phyloP scores from a whole-genome alignment of 2,888 invertebrate species.

The Aricia artaxerxes region DNA sequence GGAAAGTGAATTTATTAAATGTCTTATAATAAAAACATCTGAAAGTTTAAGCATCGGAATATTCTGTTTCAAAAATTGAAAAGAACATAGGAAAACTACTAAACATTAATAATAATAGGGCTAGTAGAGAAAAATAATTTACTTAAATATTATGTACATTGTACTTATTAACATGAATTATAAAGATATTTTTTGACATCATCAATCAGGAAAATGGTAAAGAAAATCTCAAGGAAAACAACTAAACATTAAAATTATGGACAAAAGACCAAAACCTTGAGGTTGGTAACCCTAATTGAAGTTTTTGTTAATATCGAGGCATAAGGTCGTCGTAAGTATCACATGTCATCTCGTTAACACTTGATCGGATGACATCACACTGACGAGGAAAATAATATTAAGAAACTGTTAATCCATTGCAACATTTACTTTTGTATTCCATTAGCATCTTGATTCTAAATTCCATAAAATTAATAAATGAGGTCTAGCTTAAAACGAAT shows the following conservation, averaged over 20 bases:
- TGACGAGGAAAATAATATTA: constrained; percentile 2
- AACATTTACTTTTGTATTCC: background rate
- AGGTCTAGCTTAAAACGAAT: no score
- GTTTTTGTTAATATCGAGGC: constrained; percentile 4
- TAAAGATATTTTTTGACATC: no score
- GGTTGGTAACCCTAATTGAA: constrained; percentile 6
- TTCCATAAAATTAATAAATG: no score
- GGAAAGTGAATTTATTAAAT: no score
- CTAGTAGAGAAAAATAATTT: no score
- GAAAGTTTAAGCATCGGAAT: no score
- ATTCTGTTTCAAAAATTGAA: no score
- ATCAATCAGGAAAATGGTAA: background rate
- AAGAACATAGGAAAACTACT: no score
- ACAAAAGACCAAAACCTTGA: background rate
- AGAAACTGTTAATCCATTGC: constrained; percentile 11
- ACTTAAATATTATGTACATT: no score
- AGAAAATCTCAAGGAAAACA: background rate
- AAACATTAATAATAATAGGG: no score
- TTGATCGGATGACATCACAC: constrained; percentile 25
- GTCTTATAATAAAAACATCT: background rate
- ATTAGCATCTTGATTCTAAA: no score
- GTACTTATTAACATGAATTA: no score
- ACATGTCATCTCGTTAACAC: constrained; percentile 10
- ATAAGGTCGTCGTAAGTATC: background rate
- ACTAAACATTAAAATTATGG: background rate